Conservation (phyloP, 1,140 invertebrate genomes). For the Pseudomyrmex concolor region DNA sequence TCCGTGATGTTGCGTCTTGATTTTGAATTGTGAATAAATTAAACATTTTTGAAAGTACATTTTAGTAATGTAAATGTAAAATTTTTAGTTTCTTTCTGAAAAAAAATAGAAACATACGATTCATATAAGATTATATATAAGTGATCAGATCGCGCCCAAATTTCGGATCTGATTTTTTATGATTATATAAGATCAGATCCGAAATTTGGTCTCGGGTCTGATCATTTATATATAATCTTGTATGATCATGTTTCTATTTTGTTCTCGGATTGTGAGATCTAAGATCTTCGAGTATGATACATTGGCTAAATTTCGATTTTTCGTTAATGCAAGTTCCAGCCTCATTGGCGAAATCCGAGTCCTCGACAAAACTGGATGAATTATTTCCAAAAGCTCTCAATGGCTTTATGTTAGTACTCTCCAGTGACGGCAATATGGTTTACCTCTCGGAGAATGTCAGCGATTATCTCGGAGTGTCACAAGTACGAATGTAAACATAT, state of each 20-base stretch:
- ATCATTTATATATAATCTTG: neutral
- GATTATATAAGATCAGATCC: neutral
- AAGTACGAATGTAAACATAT: slow-evolving; percentile 86
- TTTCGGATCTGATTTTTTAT: slow-evolving; percentile 2
- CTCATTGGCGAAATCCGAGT: slow-evolving; percentile 79
- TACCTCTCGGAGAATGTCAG: slow-evolving; percentile 96
- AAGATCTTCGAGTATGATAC: neutral
- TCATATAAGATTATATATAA: no score
- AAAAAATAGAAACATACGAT: no score
- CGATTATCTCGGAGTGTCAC: slow-evolving; percentile 94
- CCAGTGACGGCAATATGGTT: slow-evolving; percentile 94
- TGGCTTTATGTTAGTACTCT: slow-evolving; percentile 94
- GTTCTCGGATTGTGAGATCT: neutral
- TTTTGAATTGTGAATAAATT: neutral
- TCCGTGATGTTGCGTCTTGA: neutral
- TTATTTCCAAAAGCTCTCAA: slow-evolving; percentile 92
- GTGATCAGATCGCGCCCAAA: no score
- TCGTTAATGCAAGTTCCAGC: slow-evolving; percentile 75
- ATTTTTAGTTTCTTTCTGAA: no score
- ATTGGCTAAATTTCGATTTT: slow-evolving; percentile 35
- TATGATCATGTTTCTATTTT: neutral
- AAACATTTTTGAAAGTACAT: no score
- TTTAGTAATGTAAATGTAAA: no score
- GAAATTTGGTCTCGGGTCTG: neutral
- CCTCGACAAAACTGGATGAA: slow-evolving; percentile 85